Percentiles rank a stretch among this genome's conserved stretches.
These are phyloP conservation scores for Lepetodrilus schrolli DNA, from an alignment of 2,888 invertebrate genomes.

Conservation along the genomic window DNA sequence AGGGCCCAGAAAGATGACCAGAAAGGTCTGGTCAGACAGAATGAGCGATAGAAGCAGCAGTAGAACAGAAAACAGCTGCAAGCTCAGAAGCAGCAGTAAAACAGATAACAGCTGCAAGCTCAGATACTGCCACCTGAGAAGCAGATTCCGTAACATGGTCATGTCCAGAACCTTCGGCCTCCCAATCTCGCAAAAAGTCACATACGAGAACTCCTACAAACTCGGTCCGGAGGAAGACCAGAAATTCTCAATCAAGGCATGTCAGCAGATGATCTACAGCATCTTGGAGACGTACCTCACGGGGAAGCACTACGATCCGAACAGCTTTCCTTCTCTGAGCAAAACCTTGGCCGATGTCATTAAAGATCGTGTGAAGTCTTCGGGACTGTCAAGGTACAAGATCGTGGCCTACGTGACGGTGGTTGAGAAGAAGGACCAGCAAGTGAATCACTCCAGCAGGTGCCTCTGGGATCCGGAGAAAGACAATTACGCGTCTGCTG, in stretches of 20 bases:
- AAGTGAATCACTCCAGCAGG: conserved; percentile 54
- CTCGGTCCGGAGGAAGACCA: conserved; percentile 47
- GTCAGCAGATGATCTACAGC: conserved; percentile 54
- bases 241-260: conserved; percentile 49
- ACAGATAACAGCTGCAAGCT: conserved; percentile 15
- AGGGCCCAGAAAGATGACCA: not conserved
- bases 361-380: conserved; percentile 58
- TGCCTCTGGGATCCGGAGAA: conserved; percentile 58
- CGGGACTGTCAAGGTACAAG: conserved; percentile 58
- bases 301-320: conserved; percentile 57
- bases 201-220: conserved; percentile 59
- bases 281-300: conserved; percentile 56
- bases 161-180: conserved; percentile 11
- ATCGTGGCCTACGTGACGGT: conserved; percentile 58
- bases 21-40: conserved; percentile 33
- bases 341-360: conserved; percentile 62
- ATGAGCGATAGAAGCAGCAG: conserved; percentile 34
- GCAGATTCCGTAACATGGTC: conserved; percentile 34
- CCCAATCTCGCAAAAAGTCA: conserved; percentile 29
- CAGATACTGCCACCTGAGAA: conserved; percentile 34
- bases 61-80: not conserved
- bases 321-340: conserved; percentile 55
- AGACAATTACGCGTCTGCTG: conserved; percentile 60
- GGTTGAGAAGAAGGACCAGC: conserved; percentile 56
- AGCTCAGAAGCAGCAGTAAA: not conserved